Conservation (phyloP, 2,113 vertebrate species). For the Anarhynchus alexandrinus region DNA sequence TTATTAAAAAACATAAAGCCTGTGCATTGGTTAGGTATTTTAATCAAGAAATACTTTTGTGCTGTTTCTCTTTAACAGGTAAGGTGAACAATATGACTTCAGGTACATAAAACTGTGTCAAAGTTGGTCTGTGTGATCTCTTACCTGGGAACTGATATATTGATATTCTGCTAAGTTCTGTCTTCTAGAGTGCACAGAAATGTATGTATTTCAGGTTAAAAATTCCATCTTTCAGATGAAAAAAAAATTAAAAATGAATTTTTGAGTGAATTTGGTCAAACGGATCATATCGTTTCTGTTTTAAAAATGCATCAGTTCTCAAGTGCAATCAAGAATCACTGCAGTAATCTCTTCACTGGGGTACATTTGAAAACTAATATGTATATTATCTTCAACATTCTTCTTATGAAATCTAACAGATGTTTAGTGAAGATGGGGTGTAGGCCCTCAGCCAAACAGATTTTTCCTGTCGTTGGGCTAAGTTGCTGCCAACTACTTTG, state of each 20-base stretch:
- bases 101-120: not conserved
- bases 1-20: not conserved
- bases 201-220: not conserved
- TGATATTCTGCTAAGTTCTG: not conserved
- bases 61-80: not conserved
- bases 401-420: constrained; percentile 26
- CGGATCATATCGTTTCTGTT: not conserved
- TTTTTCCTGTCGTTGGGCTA: constrained; percentile 25
- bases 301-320: not conserved
- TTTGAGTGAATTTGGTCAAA: not conserved
- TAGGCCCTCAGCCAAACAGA: constrained; percentile 24
- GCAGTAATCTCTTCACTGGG: not conserved
- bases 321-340: not conserved
- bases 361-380: not conserved
- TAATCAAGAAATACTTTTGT: not conserved
- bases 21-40: not conserved
- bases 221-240: not conserved
- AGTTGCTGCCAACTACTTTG: not conserved
- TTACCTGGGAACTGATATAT: not conserved
- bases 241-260: not conserved
- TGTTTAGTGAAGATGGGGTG: constrained; percentile 23
- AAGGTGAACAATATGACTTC: not conserved
- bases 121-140: not conserved
- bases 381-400: not conserved
- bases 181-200: not conserved